Percentiles rank a stretch among this genome's conserved stretches.
phyloP scores from a whole-genome alignment of 2,888 invertebrate species.

The Sphaeridia pumilis region DNA sequence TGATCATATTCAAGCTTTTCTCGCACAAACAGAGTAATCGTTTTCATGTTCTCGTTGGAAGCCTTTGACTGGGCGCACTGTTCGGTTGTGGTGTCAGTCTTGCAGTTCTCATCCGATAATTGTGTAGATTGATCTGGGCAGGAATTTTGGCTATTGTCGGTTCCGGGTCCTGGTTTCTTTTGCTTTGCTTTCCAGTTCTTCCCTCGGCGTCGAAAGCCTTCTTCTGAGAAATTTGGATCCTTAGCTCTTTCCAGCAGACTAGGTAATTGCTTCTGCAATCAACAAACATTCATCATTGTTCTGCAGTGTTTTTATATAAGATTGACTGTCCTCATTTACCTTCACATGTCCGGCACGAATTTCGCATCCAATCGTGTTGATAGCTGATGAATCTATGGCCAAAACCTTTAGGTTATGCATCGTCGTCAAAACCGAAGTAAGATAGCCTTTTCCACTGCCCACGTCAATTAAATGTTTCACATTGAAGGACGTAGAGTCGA shows the following conservation, averaged over 20 bases:
- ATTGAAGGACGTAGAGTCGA: not conserved
- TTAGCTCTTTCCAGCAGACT: not conserved
- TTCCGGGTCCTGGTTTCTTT: no score
- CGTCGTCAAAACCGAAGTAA: slow-evolving; percentile 61
- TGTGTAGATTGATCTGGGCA: no score
- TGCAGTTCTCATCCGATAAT: no score
- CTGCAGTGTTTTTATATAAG: not conserved
- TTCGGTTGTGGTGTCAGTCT: no score
- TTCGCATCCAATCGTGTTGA: slow-evolving; percentile 56
- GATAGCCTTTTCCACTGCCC: slow-evolving; percentile 80
- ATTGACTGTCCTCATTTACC: slow-evolving; percentile 32
- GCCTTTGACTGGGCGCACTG: no score
- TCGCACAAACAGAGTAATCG: slow-evolving; percentile 19
- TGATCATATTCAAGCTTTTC: slow-evolving; percentile 19
- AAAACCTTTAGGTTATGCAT: slow-evolving; percentile 60
- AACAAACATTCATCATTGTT: not conserved
- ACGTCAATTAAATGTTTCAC: slow-evolving; percentile 58
- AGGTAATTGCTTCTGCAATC: slow-evolving; percentile 14
- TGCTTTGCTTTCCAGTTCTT: not conserved
- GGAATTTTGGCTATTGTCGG: no score
- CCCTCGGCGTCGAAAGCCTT: not conserved
- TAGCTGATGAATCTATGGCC: slow-evolving; percentile 63
- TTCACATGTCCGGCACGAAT: slow-evolving; percentile 41
- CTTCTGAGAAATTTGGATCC: not conserved
- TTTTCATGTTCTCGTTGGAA: slow-evolving; percentile 15